Evolutionary conservation across 23 tunicate genomes (phyloP).

Genomic region (Trididemnum nubilum): DNA sequence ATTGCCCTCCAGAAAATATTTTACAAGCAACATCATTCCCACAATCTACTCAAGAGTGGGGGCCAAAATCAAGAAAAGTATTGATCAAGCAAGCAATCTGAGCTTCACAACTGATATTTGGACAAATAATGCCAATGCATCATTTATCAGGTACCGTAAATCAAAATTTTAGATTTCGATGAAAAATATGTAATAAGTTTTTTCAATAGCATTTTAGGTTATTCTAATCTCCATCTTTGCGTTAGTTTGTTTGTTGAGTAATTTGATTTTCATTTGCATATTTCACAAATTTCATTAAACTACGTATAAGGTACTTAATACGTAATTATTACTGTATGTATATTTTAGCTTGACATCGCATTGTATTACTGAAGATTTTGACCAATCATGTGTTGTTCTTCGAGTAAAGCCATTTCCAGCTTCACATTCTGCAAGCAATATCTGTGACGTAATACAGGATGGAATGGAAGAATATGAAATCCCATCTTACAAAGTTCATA

Average conservation of each 20-base stretch:
- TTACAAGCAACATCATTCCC: constrained; percentile 10
- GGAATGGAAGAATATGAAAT: constrained; percentile 10
- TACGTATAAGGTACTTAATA: neutral
- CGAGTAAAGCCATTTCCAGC: constrained; percentile 8
- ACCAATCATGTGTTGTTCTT: neutral
- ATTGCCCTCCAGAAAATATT: constrained; percentile 27
- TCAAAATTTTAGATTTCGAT: neutral
- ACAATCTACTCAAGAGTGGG: neutral
- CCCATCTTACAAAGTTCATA: constrained; percentile 21
- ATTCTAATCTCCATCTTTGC: neutral
- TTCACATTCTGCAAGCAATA: constrained; percentile 18
- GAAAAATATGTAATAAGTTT: neutral
- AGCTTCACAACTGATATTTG: constrained; percentile 28
- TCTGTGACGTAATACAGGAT: constrained; percentile 10
- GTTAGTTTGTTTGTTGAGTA: neutral
- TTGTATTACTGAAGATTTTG: constrained; percentile 10
- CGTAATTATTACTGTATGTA: neutral
- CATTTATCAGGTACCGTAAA: constrained; percentile 10
- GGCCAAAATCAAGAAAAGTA: neutral
- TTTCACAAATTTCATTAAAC: neutral
- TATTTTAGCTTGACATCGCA: constrained; percentile 15
- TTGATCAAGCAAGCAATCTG: neutral
- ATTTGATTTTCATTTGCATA: neutral
- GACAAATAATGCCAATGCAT: constrained; percentile 6
- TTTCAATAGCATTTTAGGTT: constrained; percentile 2